Conservation (phyloP, 2,888 invertebrate genomes). For the Cheilosia impressa region DNA sequence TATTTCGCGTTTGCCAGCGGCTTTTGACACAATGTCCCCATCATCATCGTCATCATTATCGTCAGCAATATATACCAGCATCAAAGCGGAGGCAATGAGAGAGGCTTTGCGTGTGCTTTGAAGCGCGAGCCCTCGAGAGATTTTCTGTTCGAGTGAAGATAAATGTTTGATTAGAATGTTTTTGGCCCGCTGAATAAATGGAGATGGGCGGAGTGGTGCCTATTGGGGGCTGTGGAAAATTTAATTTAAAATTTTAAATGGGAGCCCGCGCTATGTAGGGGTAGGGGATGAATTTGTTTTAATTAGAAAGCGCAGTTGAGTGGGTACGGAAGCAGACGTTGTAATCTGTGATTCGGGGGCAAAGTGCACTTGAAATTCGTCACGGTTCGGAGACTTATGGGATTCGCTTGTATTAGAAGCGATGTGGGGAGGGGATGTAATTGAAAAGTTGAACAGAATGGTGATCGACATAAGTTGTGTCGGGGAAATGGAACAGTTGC, state of each 20-base stretch:
- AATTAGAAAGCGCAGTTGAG: slow-evolving; percentile 62
- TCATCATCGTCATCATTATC: slow-evolving; percentile 17
- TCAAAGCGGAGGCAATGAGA: slow-evolving; percentile 18
- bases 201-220: not conserved
- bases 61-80: not conserved
- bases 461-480: too few relatives aligned
- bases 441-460: slow-evolving; percentile 4
- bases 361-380: slow-evolving; percentile 44
- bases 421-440: not conserved
- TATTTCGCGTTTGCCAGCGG: slow-evolving; percentile 36
- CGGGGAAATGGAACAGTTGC: too few relatives aligned
- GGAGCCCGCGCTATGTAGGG: not conserved
- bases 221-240: slow-evolving; percentile 3
- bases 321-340: slow-evolving; percentile 32
- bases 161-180: slow-evolving; percentile 54
- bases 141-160: slow-evolving; percentile 48
- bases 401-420: slow-evolving; percentile 4
- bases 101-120: slow-evolving; percentile 39
- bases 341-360: slow-evolving; percentile 28
- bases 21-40: slow-evolving; percentile 47
- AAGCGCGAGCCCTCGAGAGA: slow-evolving; percentile 36
- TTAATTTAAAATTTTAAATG: slow-evolving; percentile 39
- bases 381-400: slow-evolving; percentile 3
- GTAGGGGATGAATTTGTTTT: slow-evolving; percentile 30
- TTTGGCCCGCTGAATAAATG: too few relatives aligned